Evolutionary conservation across 2,888 invertebrate genomes (phyloP).

Genomic region (Heteromyza rotundicornis): DNA sequence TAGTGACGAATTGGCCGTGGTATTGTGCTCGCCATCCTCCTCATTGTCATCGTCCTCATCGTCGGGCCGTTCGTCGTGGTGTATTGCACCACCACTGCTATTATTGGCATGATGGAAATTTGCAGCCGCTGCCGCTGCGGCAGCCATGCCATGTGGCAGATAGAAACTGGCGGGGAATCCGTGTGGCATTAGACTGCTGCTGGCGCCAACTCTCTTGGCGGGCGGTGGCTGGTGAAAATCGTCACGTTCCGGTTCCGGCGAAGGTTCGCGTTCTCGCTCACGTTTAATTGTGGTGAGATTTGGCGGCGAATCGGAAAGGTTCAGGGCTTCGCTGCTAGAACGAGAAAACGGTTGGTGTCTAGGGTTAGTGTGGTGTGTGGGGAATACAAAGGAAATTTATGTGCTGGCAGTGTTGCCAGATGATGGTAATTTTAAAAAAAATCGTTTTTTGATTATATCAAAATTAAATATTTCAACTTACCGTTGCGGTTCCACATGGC

Average conservation of each 20-base stretch:
- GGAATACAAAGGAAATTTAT: no score
- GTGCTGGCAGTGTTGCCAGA: not conserved
- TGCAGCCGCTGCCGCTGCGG: constrained; percentile 28
- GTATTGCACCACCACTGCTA: constrained; percentile 1
- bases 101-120: constrained; percentile 25
- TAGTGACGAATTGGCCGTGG: constrained; percentile 35
- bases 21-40: constrained; percentile 40
- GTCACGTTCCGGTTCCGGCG: constrained; percentile 59
- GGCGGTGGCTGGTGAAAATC: constrained; percentile 68
- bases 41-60: no score
- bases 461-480: constrained; percentile 42
- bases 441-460: not conserved
- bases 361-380: not conserved
- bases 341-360: not conserved
- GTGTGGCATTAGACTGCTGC: not conserved
- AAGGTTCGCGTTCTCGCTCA: constrained; percentile 64
- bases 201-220: constrained; percentile 63
- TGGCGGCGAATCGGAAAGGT: constrained; percentile 73
- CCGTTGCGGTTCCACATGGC: constrained; percentile 61
- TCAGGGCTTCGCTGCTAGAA: constrained; percentile 75
- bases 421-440: no score
- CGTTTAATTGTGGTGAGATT: constrained; percentile 65
- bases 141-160: constrained; percentile 47
- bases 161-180: constrained; percentile 49
- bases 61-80: constrained; percentile 24